These are phyloP conservation scores for Hippocampus abdominalis DNA, from an alignment of 2,113 vertebrate genomes.

Conservation along the genomic window DNA sequence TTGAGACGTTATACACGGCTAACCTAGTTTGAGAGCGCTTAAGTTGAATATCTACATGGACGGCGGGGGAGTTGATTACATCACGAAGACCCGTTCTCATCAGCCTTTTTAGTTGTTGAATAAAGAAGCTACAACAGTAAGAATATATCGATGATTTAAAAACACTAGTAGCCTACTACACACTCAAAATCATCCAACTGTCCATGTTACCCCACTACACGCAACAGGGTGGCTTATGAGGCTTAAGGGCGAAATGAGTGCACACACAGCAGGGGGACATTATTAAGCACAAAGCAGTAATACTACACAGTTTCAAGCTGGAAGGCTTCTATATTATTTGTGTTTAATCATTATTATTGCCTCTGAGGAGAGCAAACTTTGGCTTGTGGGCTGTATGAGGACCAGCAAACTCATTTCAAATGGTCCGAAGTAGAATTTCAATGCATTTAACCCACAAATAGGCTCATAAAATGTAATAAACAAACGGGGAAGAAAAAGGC, in stretches of 20 bases:
- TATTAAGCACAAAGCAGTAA: constrained; percentile 3
- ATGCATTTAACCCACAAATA: background rate
- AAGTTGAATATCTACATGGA: background rate
- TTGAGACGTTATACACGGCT: background rate
- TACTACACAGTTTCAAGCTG: background rate
- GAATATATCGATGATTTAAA: background rate
- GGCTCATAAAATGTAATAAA: background rate
- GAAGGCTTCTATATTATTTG: background rate
- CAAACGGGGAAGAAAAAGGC: background rate
- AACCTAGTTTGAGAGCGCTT: background rate
- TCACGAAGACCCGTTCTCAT: background rate
- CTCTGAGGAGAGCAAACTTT: background rate
- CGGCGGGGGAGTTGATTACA: background rate
- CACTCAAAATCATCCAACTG: background rate
- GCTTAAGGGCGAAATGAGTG: constrained; percentile 3
- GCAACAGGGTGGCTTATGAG: constrained; percentile 5
- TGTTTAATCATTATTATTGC: background rate
- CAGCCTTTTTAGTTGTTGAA: background rate
- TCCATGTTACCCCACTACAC: background rate
- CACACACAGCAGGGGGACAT: background rate
- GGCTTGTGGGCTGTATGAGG: background rate
- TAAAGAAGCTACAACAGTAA: background rate
- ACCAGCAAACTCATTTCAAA: background rate
- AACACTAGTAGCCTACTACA: background rate
- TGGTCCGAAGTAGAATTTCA: background rate